phyloP scores from a whole-genome alignment of 2,113 vertebrate genomes.

The Caranx ignobilis region DNA sequence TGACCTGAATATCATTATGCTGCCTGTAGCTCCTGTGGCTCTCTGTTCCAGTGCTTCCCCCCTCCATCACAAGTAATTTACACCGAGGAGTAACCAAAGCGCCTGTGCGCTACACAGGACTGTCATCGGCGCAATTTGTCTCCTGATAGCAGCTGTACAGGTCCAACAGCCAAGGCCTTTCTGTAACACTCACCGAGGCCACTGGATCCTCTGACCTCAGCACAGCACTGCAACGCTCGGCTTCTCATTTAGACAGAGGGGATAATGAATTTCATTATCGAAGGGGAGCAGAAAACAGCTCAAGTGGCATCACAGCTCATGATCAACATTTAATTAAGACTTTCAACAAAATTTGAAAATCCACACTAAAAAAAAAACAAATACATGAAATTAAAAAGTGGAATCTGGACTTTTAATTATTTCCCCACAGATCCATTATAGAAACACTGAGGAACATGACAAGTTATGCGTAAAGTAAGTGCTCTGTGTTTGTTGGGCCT shows the following conservation, averaged over 20 bases:
- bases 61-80: conserved; percentile 54
- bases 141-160: conserved; percentile 30
- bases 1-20: neutral
- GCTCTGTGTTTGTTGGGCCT: neutral
- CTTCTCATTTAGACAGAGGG: neutral
- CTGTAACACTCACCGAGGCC: neutral
- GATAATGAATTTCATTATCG: neutral
- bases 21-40: neutral
- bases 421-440: neutral
- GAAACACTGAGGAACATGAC: no score
- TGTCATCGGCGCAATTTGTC: conserved; percentile 70
- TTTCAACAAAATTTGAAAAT: neutral
- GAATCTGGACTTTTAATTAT: neutral
- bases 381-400: neutral
- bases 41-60: neutral
- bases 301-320: neutral
- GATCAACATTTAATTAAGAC: neutral
- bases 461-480: neutral
- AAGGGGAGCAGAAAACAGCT: neutral
- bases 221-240: neutral
- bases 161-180: conserved; percentile 47
- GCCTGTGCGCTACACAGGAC: conserved; percentile 33
- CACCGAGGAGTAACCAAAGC: conserved; percentile 43
- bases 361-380: neutral
- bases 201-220: neutral